Conservation (phyloP, 2,797 vertebrate genomes). For the Myotis daubentonii region DNA sequence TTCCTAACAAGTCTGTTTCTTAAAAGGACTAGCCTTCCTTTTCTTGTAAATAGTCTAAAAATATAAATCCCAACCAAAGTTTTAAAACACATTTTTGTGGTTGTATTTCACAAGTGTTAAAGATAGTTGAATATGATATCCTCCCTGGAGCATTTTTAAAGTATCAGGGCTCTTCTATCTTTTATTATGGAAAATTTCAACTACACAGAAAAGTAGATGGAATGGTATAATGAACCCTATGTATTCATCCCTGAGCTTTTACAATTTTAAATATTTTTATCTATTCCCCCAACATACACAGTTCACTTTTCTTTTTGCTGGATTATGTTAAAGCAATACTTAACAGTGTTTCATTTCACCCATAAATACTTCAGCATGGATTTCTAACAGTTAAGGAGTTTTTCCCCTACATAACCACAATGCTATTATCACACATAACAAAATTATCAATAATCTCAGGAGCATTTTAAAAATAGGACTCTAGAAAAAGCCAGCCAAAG, state of each 20-base stretch:
- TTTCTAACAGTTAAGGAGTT: constrained; percentile 41
- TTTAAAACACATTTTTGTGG: constrained; percentile 45
- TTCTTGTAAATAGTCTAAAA: constrained; percentile 38
- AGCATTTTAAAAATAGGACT: constrained; percentile 75
- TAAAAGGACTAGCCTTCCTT: background rate
- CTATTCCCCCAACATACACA: background rate
- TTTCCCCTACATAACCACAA: constrained; percentile 33
- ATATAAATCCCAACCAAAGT: constrained; percentile 33
- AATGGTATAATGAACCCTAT: background rate
- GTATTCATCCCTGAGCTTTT: background rate
- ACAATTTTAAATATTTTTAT: constrained; percentile 52
- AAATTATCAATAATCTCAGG: constrained; percentile 69
- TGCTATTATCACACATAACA: constrained; percentile 62
- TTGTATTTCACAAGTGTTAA: constrained; percentile 30
- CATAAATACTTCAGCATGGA: constrained; percentile 32
- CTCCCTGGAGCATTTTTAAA: constrained; percentile 28
- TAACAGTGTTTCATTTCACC: constrained; percentile 5
- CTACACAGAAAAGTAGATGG: constrained; percentile 35
- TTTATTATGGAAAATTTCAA: constrained; percentile 35
- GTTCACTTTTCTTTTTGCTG: constrained; percentile 39
- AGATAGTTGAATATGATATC: background rate
- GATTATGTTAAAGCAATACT: constrained; percentile 54
- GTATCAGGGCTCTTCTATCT: background rate
- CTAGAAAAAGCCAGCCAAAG: constrained; percentile 62
- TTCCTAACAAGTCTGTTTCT: constrained; percentile 7